phyloP scores from a whole-genome alignment of 2,888 invertebrate species.

The Hemicrepidius hirtus region DNA sequence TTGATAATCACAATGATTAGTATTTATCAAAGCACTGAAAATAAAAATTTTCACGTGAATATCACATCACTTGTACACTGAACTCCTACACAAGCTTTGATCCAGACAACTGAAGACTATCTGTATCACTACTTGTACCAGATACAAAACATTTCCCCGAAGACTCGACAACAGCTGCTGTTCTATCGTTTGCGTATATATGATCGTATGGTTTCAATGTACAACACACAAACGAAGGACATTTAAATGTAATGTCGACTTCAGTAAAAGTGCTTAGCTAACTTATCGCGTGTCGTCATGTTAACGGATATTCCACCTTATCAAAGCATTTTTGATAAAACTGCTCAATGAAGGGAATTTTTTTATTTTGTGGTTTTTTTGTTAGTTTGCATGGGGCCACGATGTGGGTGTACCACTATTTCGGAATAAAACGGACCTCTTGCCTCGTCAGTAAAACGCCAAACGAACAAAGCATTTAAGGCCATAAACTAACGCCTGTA shows the following conservation, averaged over 20 bases:
- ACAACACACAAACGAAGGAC: conserved; percentile 31
- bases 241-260: conserved; percentile 28
- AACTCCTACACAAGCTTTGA: conserved; percentile 14
- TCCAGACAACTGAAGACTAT: conserved; percentile 20
- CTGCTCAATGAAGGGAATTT: background rate
- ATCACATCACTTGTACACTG: conserved; percentile 16
- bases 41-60: background rate
- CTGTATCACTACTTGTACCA: conserved; percentile 31
- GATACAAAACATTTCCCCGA: conserved; percentile 32
- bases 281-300: conserved; percentile 30
- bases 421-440: too few relatives aligned
- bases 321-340: conserved; percentile 12
- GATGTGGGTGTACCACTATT: background rate
- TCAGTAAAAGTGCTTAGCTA: conserved; percentile 19
- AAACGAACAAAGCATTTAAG: background rate
- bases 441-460: background rate
- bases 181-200: conserved; percentile 33
- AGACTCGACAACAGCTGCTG: conserved; percentile 20
- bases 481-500: too few relatives aligned
- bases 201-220: conserved; percentile 25
- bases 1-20: background rate
- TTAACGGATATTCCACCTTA: conserved; percentile 23
- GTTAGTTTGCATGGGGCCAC: background rate
- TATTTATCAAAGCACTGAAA: background rate
- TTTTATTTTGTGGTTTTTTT: background rate